These are phyloP conservation scores for Nibea coibor DNA, from an alignment of 2,113 vertebrate genomes.

Conservation along the genomic window DNA sequence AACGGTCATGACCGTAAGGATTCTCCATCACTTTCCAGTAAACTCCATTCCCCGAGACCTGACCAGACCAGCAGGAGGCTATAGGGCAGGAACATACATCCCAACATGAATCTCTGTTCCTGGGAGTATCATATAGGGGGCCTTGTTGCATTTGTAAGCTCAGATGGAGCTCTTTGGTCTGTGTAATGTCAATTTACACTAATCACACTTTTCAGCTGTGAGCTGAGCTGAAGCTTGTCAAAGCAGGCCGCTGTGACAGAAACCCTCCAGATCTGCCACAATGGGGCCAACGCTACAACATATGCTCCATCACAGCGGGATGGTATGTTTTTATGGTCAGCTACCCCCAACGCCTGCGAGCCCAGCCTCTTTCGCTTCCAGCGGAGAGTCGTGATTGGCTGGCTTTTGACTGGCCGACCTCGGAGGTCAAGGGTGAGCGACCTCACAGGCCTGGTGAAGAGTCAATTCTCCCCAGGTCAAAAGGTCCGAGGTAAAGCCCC, in stretches of 20 bases:
- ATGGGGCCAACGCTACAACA: slow-evolving; percentile 69
- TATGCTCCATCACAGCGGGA: slow-evolving; percentile 77
- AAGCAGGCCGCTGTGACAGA: slow-evolving; percentile 43
- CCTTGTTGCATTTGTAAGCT: slow-evolving; percentile 10
- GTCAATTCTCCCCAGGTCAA: slow-evolving; percentile 81
- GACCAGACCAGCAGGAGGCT: slow-evolving; percentile 59
- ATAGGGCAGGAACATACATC: slow-evolving; percentile 24
- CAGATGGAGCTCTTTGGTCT: slow-evolving; percentile 16
- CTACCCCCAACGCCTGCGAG: slow-evolving; percentile 34
- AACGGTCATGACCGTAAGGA: slow-evolving; percentile 80
- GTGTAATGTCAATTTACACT: slow-evolving; percentile 28
- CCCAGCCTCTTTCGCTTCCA: slow-evolving; percentile 33
- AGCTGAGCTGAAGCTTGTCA: slow-evolving; percentile 32
- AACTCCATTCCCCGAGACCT: slow-evolving; percentile 70
- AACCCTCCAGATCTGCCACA: slow-evolving; percentile 62
- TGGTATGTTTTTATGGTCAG: slow-evolving; percentile 70
- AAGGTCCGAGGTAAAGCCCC: slow-evolving; percentile 66
- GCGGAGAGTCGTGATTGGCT: slow-evolving; percentile 69
- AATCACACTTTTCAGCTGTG: slow-evolving; percentile 34
- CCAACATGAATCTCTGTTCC: slow-evolving; percentile 6
- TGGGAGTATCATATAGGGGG: slow-evolving; percentile 6
- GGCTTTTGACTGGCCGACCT: slow-evolving; percentile 74
- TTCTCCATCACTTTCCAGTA: slow-evolving; percentile 80
- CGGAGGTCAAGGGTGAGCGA: slow-evolving; percentile 75
- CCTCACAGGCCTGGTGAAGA: slow-evolving; percentile 80